Base-by-base conservation (phyloP, 2,888 invertebrate genomes). In the Melanostoma scalare region DNA sequence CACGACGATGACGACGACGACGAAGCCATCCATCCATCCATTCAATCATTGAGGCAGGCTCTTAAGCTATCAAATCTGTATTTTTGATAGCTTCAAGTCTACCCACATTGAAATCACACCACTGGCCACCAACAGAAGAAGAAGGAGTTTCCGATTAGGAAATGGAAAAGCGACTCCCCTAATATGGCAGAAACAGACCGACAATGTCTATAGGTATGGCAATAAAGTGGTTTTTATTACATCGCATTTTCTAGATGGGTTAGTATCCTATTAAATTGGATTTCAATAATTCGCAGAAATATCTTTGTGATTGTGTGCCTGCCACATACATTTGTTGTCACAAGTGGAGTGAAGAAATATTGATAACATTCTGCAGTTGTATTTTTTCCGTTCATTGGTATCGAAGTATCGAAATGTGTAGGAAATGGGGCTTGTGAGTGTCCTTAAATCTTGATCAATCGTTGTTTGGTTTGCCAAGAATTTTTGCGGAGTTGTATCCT, bases 181-280 rank as follows among this genome's bases (percentile, higher is more conserved):
- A 69, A 73, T 77, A 77, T 55, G 8, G 52, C 42, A 48, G 52
- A 46, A 84, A 65, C 60, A 46, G 53, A 78, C 74, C 60, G 78
- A 69, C 58, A 63, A 84, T 69, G 65, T 74, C 8, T 20, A 30
- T 1, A 48, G 68, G 78, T 63, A 78, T 74, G 63, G 69, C 78
- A 74, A 60, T 78, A 82, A 82, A 78, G 60, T 74, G 74, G 58
- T 71, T 84, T 84, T 78, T 82, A 82, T 82, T 82, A 74, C 78
- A 69, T 78, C 78, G 65, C 74, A 78, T 82, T 82, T 78, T 74
- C 74, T 74, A 65, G 73, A 74, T 74, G 78, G 77, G 63, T 68
- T 82, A 68, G 61, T 73, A 68, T 77, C 73, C 79, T 77, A 73
- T 69, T 72, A 68, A 77, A 82, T 77, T 68, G 81, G 73, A 77